A percentile compares a stretch with the other conserved stretches of the same genome.
These are phyloP conservation scores for Oscheius sp. DNA, from an alignment of 1,140 invertebrate species.

Conservation along the genomic window DNA sequence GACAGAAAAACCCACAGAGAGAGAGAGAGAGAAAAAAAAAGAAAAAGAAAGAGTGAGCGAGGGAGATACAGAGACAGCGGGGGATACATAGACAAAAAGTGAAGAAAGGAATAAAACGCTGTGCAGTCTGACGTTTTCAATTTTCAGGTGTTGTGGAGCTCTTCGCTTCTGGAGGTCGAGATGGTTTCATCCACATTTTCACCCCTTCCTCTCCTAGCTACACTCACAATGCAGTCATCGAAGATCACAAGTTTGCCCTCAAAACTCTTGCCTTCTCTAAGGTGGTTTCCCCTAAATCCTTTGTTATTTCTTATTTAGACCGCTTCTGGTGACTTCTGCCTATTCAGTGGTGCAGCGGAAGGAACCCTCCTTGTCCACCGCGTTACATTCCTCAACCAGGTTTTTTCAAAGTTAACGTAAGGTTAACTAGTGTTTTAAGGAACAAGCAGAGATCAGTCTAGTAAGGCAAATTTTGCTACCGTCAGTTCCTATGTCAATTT, in stretches of 20 bases:
- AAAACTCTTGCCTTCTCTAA: not conserved
- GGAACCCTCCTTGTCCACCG: not conserved
- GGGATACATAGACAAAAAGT: too few species aligned
- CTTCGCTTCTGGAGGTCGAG: not conserved
- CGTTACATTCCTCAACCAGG: not conserved
- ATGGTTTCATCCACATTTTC: constrained; percentile 2
- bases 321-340: not conserved
- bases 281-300: not conserved
- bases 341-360: not conserved
- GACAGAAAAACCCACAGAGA: too few species aligned
- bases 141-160: not conserved
- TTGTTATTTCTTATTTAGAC: not conserved
- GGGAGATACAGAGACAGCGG: too few species aligned
- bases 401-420: not conserved
- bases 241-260: not conserved
- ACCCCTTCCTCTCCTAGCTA: not conserved
- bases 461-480: not conserved
- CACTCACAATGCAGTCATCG: not conserved
- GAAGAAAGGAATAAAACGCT: too few species aligned
- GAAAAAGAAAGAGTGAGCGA: too few species aligned
- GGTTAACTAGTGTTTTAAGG: not conserved
- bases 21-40: too few species aligned
- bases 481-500: not conserved
- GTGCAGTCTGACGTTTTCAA: not conserved
- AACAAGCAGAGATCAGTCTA: not conserved